Percentiles rank a stretch among this genome's conserved stretches.
Conservation (phyloP, 2,113 vertebrate genomes). For the Ctenomys sociabilis region DNA sequence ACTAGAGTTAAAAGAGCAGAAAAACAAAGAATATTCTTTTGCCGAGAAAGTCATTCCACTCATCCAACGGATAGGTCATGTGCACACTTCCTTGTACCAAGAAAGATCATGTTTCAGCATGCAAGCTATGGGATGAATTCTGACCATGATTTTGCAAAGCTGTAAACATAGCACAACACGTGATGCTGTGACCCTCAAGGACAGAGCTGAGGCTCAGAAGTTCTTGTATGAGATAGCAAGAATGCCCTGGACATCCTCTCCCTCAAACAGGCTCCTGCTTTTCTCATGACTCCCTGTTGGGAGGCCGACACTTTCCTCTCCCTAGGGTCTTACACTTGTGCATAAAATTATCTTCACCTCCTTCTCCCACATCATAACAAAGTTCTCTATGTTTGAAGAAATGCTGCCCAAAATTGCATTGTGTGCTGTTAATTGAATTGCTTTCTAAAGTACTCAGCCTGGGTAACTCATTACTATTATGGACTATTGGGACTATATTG, state of each 20-base stretch:
- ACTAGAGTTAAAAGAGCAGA: not conserved
- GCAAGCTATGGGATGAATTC: not conserved
- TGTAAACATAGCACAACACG: not conserved
- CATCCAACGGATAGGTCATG: not conserved
- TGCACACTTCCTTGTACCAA: not conserved
- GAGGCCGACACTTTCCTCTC: rapidly evolving
- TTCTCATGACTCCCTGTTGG: not conserved
- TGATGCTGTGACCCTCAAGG: not conserved
- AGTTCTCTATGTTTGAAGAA: not conserved
- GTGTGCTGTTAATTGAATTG: not conserved
- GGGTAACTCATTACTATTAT: not conserved
- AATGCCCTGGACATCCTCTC: not conserved
- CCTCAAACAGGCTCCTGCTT: not conserved
- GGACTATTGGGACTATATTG: too few species aligned
- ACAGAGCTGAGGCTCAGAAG: not conserved
- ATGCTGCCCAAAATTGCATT: not conserved
- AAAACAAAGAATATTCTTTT: not conserved
- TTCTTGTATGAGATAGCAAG: not conserved
- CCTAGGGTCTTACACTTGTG: not conserved
- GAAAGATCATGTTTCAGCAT: not conserved
- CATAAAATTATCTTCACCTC: not conserved
- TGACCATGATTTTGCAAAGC: not conserved
- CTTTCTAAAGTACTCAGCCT: not conserved
- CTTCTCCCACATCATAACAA: not conserved
- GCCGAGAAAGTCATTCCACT: not conserved